Base-by-base conservation (phyloP, 1,140 invertebrate species). In the Armadillidium nasatum region DNA sequence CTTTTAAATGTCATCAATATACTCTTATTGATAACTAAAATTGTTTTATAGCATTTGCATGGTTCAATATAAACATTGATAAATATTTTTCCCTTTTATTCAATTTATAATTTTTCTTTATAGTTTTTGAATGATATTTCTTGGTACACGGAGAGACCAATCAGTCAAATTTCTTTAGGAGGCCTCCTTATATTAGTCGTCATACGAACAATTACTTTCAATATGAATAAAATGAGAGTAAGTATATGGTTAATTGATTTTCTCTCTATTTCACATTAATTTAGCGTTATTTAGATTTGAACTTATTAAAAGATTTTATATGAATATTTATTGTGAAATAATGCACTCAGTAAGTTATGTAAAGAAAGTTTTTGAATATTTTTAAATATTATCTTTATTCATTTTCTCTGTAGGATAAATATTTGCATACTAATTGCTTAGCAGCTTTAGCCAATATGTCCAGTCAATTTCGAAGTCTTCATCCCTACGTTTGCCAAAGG, bases 401-500 rank as follows among this genome's bases (percentile, higher is more conserved):
- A 70, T 66, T 81, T 81, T 68, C 69, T 77, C 80, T 81, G 19
- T 80, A 91, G 89, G 96, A 98, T 84, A 96, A 96, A 85, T 98
- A 97, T 86, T 87, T 98, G 22, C 96, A 98, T 83, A 97, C 94
- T 15, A 98, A 98, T 86, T 97, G 97, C 85, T 87, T 99, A 72
- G 97, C 97, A 67, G 96, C 97, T 7, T 87, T 99, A 77, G 97
- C 97, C 50, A 99, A 99, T 83, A 99, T 99, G 96, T 93, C 94
- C 68, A 91, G 92, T 78, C 93, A 98, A 84, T 98, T 99, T 84
- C 90, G 92, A 83, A 90, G 93, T 76, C 86, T 99, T 22, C 96
- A 98, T 87, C 94, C 96, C 0, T 97, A 97, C 85, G 97, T 98
- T 33, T 94, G 94, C 81, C 96, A 99, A 86, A 89, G 95, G 83